Evolutionary conservation across 1,140 invertebrate genomes (phyloP), one percentile per base, ranked within the genome.

Genomic region (Ephestia elutella): DNA sequence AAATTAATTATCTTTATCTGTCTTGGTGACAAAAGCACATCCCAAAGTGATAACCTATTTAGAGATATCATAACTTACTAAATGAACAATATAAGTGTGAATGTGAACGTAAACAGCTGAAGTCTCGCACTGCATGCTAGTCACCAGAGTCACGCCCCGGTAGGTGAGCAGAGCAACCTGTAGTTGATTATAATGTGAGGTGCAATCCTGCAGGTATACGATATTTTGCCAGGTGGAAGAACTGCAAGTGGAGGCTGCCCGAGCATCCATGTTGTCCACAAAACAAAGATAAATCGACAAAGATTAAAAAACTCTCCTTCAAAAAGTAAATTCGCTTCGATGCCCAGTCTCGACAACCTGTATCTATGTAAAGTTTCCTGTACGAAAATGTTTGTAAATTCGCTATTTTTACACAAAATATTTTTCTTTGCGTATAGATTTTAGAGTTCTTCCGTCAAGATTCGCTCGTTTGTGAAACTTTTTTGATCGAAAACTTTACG

Each of bases 201-300:
- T 89, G 76, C 82, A 89, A 87, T 87, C 83, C 82, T 83, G 86
- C 90, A 94, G 94, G 94, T 96, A 93, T 89, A 91, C 92, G 82
- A 92, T 93, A 90, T 93, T 93, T 91, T 93, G 92, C 90, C 92
- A 93, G 91, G 92, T 93, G 91, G 92, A 93, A 90, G 92, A 93
- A 90, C 92, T 93, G 87, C 92, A 93, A 90, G 90, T 92, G 82
- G 92, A 93, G 81, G 89, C 89, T 80, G 87, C 89, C 76, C 82
- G 89, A 86, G 86, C 87, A 82, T 89, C 86, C 80, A 86, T 89
- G 80, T 85, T 90, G 85, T 87, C 89, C 80, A 86, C 87, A 79
- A 90, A 90, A 76, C 89, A 90, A 83, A 89, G 89, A 89, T 90
- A 90, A 87, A 87, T 71, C 75, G 59, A 75, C 76, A 68, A 88